These are phyloP conservation scores for Pedicia rivosa DNA, from an alignment of 2,888 invertebrate genomes.

Conservation along the genomic window DNA sequence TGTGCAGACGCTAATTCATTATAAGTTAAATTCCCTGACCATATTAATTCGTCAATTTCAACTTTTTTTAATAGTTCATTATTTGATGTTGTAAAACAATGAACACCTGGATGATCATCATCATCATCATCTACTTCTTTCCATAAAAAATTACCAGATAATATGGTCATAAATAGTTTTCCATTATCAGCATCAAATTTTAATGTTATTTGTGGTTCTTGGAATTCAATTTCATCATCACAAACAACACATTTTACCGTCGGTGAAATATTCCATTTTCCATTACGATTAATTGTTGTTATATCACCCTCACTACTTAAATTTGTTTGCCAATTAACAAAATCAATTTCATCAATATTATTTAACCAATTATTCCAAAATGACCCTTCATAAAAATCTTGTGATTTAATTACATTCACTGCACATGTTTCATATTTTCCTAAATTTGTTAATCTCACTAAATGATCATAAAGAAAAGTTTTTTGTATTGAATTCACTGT, in stretches of 20 bases:
- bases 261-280: conserved; percentile 17
- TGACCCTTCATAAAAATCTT: no score
- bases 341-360: not conserved
- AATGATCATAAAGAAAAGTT: no score
- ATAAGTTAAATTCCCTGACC: conserved; percentile 19
- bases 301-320: not conserved
- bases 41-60: conserved; percentile 27
- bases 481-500: no score
- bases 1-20: conserved; percentile 14
- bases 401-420: no score
- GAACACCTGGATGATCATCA: conserved; percentile 33
- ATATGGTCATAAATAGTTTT: conserved; percentile 34
- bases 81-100: conserved; percentile 42
- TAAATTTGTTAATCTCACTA: no score
- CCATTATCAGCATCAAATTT: conserved; percentile 13
- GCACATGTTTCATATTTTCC: no score
- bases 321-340: not conserved
- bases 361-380: not conserved
- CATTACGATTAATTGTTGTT: conserved; percentile 13
- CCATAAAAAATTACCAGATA: conserved; percentile 38
- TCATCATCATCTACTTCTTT: no score
- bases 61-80: conserved; percentile 34
- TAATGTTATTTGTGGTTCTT: conserved; percentile 10
- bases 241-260: conserved; percentile 6
- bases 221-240: conserved; percentile 2